Evolutionary conservation across 2,113 vertebrate species (phyloP).

Genomic region (Poeciliopsis occidentalis): DNA sequence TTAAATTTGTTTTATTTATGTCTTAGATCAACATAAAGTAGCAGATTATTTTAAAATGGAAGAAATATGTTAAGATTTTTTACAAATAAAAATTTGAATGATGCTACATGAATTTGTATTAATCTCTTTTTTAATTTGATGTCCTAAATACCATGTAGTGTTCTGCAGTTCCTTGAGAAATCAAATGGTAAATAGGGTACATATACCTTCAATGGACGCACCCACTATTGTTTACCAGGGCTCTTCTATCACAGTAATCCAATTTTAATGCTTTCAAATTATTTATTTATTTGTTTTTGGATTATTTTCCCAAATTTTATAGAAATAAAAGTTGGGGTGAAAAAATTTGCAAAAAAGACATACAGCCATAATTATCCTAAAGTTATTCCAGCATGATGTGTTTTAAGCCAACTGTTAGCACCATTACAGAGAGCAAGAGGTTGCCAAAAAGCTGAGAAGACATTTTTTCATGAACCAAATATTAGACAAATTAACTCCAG

Average conservation of each 20-base stretch:
- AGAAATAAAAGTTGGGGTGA: neutral
- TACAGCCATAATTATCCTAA: neutral
- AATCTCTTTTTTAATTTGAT: too few species aligned
- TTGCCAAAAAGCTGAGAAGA: neutral
- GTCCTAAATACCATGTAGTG: too few species aligned
- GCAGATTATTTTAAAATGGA: too few species aligned
- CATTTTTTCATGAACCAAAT: constrained; percentile 1
- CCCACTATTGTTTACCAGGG: constrained; percentile 10
- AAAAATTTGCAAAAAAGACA: neutral
- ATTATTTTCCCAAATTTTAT: too few species aligned
- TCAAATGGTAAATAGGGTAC: too few species aligned
- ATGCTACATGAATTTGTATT: too few species aligned
- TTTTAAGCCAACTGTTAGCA: neutral
- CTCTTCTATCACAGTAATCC: constrained; percentile 15
- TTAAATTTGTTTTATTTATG: too few species aligned
- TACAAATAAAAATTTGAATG: too few species aligned
- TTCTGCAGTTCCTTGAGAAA: too few species aligned
- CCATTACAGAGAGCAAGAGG: neutral
- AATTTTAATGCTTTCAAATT: neutral
- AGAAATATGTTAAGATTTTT: too few species aligned
- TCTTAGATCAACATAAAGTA: too few species aligned
- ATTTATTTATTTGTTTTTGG: too few species aligned
- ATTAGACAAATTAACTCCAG: neutral
- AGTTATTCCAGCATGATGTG: neutral
- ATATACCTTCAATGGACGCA: constrained; percentile 6